Evolutionary conservation across 2,888 invertebrate species (phyloP).

Genomic region (Phania funesta): DNA sequence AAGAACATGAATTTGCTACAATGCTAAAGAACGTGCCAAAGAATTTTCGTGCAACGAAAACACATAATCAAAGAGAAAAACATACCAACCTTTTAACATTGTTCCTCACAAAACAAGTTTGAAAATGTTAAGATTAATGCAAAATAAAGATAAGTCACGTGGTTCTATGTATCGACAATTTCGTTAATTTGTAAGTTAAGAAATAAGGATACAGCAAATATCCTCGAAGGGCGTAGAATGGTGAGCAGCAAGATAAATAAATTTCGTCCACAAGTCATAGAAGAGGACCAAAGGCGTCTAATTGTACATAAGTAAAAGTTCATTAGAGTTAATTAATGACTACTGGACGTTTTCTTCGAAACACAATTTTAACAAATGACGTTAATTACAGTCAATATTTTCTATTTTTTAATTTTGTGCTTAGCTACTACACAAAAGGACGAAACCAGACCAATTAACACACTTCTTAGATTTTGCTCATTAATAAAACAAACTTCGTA

Average conservation of each 20-base stretch:
- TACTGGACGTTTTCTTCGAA: conserved; percentile 58
- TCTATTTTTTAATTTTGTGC: background rate
- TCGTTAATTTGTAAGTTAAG: conserved; percentile 56
- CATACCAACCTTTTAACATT: conserved; percentile 35
- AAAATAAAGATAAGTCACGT: conserved; percentile 70
- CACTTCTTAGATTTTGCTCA: conserved; percentile 18
- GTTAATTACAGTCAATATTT: conserved; percentile 48
- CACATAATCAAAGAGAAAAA: background rate
- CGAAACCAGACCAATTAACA: conserved; percentile 18
- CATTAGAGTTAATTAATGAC: conserved; percentile 65
- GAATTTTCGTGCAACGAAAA: conserved; percentile 62
- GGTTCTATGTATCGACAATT: conserved; percentile 66
- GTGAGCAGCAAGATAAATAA: conserved; percentile 1
- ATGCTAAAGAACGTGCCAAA: conserved; percentile 67
- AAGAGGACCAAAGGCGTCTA: background rate
- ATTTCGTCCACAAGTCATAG: conserved; percentile 2
- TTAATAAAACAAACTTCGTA: conserved; percentile 40
- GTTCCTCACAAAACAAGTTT: conserved; percentile 43
- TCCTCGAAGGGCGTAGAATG: too few species aligned
- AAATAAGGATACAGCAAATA: conserved; percentile 19
- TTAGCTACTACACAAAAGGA: conserved; percentile 22
- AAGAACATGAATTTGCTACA: conserved; percentile 36
- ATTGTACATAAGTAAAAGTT: conserved; percentile 60
- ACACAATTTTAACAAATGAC: conserved; percentile 62
- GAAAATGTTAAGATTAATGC: conserved; percentile 60